Base-by-base conservation (phyloP, 2,797 vertebrate species). In the Menidia menidia region DNA sequence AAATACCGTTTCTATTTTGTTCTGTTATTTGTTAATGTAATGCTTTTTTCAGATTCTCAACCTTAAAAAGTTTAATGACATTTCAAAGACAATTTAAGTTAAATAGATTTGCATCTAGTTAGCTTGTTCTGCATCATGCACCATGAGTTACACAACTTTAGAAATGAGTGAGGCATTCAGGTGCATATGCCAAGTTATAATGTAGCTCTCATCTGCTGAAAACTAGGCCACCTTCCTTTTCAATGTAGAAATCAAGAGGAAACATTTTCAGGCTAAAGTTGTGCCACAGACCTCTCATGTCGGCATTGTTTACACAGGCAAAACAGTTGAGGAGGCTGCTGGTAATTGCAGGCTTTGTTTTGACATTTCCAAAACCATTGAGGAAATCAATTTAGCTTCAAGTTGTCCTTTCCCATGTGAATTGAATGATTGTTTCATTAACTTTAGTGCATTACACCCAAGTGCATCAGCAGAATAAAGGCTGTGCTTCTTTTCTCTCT, bases 331-430 rank as follows among this genome's bases (percentile, higher is more conserved):
- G 61, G 54, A 62, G 35, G 6, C 8, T 64, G 50, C 48, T 50
- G 50, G 60, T 75, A 67, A 77, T 67, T 73, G 60, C 47, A 33
- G 47, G n/a, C 47, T 75, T 71, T 68, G 51, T 70, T 75, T 66
- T 76, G 64, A 68, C 41, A 71, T 74, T 68, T 71, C 19, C 44
- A 60, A 67, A 69, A 73, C 15, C 63, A 52, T 50, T 51, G 10
- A 60, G 33, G 56, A 59, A 68, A 84, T 80, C 10, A 52, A 83
- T 82, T 73, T 73, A 55, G 33, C 52, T 62, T 52, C 19, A 63
- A 41, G 39, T 56, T 57, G 64, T 77, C 8, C 42, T 73, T 66
- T 68, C 73, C 73, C 25, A 63, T 33, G 64, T 62, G 52, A 31
- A 71, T 0, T 56, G 32, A 73, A 35, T 16, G 30, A 74, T 60